Base-by-base conservation (phyloP, 2,888 invertebrate species). In the Hipparchia semele region DNA sequence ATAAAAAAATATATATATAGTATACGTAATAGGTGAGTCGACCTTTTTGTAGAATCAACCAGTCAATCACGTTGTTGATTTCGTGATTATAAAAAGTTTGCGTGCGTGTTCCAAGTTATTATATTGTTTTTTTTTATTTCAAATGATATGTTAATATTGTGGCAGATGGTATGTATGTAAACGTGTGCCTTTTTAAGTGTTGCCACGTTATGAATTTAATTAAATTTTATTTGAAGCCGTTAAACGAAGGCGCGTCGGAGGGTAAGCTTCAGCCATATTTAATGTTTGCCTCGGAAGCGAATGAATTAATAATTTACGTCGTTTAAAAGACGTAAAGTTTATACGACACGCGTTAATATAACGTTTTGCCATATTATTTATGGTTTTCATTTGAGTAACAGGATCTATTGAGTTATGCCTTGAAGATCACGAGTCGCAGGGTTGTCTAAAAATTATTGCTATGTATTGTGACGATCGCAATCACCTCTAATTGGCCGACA, bases 121-220 rank as follows among this genome's bases (percentile, higher is more conserved):
- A 33, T 64, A 51, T 46, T 46, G 68, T 73, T 13, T 58, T 66
- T 66, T 76, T 70, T 12, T 65, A 10, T 66, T 66, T 7, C 66
- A 60, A 64, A 74, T 62, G 74, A 71, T 69, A 76, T 75, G 76
- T 75, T 76, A 75, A 73, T 76, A 75, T 61, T 78, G 78, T 80
- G 80, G 80, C 82, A 79, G 80, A 81, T 86, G 80, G 75, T 79
- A 80, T 59, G 39, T 60, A 12, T 80, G 69, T 72, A 73, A 71
- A 71, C 68, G 75, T 73, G 70, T 70, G 71, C 71, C 65, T 75
- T 71, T 74, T 71, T 71, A 73, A 76, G 73, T 75, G 75, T 72
- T 73, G 73, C 71, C 72, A 56, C 76, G 76, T 73, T 60, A 75
- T 75, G 75, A 76, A 78, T 79, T 78, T 81, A 80, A 80, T 81